These are phyloP conservation scores for Coluber constrictor DNA, from an alignment of 2,797 vertebrate genomes.

Conservation along the genomic window DNA sequence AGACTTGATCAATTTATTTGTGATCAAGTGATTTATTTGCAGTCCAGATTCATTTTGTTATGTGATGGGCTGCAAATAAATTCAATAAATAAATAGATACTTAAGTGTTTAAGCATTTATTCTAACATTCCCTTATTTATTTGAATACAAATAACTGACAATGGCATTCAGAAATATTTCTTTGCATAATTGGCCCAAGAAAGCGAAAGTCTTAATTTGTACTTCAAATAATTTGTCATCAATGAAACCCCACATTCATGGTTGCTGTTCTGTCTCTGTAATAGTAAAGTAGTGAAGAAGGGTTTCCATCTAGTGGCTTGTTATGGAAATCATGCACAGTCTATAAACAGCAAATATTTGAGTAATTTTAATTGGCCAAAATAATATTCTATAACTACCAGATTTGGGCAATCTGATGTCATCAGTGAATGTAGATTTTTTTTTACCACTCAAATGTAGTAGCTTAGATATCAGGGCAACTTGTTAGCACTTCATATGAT, in stretches of 20 bases:
- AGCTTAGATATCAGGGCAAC: background rate
- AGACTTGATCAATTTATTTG: background rate
- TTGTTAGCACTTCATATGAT: background rate
- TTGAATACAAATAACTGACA: background rate
- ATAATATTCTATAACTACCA: background rate
- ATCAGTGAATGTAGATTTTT: background rate
- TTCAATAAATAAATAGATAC: background rate
- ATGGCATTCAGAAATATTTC: background rate
- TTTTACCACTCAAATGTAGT: background rate
- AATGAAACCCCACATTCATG: background rate
- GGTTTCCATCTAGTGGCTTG: slow-evolving; percentile 13
- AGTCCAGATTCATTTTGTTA: background rate
- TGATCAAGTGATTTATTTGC: background rate
- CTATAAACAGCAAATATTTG: background rate
- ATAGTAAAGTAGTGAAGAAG: background rate
- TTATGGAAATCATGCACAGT: background rate
- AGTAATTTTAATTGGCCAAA: background rate
- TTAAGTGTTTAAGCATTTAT: background rate
- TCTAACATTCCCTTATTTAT: background rate
- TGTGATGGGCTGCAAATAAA: background rate
- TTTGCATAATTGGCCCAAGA: background rate
- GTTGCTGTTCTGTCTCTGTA: background rate
- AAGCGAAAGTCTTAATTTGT: background rate
- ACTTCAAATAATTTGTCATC: background rate
- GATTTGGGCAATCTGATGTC: background rate